Base-by-base conservation (phyloP, 2,888 invertebrate species). In the Chloroclystis v-ata region DNA sequence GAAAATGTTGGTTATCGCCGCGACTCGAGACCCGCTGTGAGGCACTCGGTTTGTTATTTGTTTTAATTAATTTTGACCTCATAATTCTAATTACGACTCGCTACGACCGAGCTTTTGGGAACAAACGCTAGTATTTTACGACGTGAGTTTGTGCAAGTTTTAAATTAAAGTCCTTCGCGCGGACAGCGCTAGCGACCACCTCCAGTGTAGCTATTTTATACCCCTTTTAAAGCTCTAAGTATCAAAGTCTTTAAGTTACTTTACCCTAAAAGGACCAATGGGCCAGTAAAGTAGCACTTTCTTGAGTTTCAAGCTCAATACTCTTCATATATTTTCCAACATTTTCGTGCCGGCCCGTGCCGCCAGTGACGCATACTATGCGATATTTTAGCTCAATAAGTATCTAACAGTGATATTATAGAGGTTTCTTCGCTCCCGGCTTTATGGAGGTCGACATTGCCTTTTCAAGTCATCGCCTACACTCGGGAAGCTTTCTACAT, bases 321-420 rank as follows among this genome's bases (percentile, higher is more conserved):
- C 13, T 32, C 28, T 35, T 37, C 29, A n/a, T 40, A 38, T 40
- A 39, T 44, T 43, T 46, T 48, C 32, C 14, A 35, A 47, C 41
- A 28, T 35, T 43, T 43, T 44, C 33, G 44, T 41, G 49, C 38
- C 40, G 39, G 24, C 32, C 35, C 33, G 46, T 43, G 46, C 37
- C 45, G 32, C 35, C 54, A 37, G 38, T 47, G 49, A 47, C 42
- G 55, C 54, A 48, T 41, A 46, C 45, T 50, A 29, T 41, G 44
- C 40, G 38, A 60, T 58, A 59, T 57, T 60, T 56, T 49, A 59
- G 49, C 30, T 28, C 48, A 57, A 60, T 61, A 59, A 59, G 51
- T 51, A 55, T 59, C 54, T 57, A 47, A 28, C 45, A 43, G 52
- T 46, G 57, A 59, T 55, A 57, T 56, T 53, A 46, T 54, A 37